Base-by-base conservation (phyloP, 2,113 vertebrate species). In the Notothenia coriiceps region DNA sequence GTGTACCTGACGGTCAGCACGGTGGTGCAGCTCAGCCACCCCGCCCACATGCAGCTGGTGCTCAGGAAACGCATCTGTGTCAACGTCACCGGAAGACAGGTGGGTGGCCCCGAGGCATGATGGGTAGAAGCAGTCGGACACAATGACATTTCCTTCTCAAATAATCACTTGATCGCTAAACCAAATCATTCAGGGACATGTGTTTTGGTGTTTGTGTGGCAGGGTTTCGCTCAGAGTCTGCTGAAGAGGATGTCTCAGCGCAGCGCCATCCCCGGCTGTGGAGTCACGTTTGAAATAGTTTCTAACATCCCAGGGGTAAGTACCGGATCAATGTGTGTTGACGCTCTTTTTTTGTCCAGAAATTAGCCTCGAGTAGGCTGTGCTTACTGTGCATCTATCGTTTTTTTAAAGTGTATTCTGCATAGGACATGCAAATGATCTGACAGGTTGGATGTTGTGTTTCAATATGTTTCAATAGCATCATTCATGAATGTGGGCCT, bases 271-370 rank as follows among this genome's bases (percentile, higher is more conserved):
- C 95, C 97, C 43, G 95, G 96, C 91, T 97, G 97, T 57, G 98
- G 97, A 3, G 95, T 99, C 86, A 98, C 97, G 75, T 98, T 98
- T 74, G 97, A 99, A 89, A 95, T 99, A 0, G 97, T 99, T 80
- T 99, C 98, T 61, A 99, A 99, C 91, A 98, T 99, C 87, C 98
- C 98, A 43, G 98, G 98, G 94, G 98, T 98, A 25, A 93, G 93
- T 83, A 20, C 22, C 1, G 0, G 2, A 35, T 40, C 35, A 40
- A 40, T 29, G 29, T 29, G 46, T 15, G 13, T 22, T 46, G 6
- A 22, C 15, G 6, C 61, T n/a, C 18, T 20, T 20, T 11, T 2
- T n/a, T 40, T 43, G 11, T 61, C 15, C 6, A 43, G 10, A n/a
- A 61, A 61, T 60, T 10, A 4, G 35, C 14, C 25, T 59, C 17